Conservation (phyloP, 1,140 invertebrate genomes). For the Drosophila varians region DNA sequence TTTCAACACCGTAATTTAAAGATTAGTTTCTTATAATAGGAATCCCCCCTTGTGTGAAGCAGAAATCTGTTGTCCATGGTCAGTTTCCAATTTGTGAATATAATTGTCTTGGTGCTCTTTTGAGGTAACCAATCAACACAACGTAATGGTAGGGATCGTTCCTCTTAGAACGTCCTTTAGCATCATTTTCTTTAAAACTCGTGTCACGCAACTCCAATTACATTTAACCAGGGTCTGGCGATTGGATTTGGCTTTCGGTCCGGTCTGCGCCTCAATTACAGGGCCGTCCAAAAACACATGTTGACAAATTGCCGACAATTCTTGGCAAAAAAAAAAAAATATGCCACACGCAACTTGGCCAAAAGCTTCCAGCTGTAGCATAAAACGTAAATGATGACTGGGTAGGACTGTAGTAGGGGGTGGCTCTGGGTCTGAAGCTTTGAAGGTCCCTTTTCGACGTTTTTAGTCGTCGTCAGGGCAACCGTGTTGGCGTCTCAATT, state of each 20-base stretch:
- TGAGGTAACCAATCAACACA: too few species aligned
- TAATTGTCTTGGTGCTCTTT: neutral
- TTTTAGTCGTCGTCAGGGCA: constrained; percentile 51
- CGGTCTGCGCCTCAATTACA: constrained; percentile 37
- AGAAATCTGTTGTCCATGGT: constrained; percentile 14
- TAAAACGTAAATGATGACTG: constrained; percentile 29
- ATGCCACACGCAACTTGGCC: constrained; percentile 26
- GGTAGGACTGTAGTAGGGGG: constrained; percentile 14
- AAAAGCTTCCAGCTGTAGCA: constrained; percentile 36
- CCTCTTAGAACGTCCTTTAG: neutral
- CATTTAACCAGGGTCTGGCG: constrained; percentile 16
- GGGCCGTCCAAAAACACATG: constrained; percentile 42
- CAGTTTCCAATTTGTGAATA: constrained; percentile 11
- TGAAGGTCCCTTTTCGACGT: constrained; percentile 50
- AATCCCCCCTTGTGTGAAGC: too few species aligned
- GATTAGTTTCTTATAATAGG: too few species aligned
- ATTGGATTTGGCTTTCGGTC: neutral
- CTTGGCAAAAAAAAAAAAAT: constrained; percentile 1
- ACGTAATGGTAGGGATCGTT: too few species aligned
- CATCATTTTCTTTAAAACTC: neutral
- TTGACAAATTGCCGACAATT: constrained; percentile 63
- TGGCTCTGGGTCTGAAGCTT: constrained; percentile 15
- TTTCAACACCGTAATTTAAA: too few species aligned
- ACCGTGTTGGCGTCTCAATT: constrained; percentile 41
- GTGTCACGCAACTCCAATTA: constrained; percentile 62